These are phyloP conservation scores for Tylochromis polylepis DNA, from an alignment of 2,113 vertebrate genomes.

Conservation along the genomic window DNA sequence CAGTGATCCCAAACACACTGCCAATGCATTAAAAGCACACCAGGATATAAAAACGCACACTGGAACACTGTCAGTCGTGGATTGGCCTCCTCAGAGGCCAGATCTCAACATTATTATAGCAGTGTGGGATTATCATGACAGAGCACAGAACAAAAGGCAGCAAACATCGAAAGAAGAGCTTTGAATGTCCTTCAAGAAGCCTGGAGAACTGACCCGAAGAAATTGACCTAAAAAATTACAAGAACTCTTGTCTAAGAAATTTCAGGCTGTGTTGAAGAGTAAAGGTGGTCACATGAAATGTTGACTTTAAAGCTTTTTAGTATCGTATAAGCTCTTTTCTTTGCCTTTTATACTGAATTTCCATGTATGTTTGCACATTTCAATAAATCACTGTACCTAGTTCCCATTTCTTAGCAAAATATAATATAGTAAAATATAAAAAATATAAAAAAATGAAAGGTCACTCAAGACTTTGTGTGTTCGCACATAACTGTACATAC, in stretches of 20 bases:
- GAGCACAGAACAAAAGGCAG: too few species aligned
- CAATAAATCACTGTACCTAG: background rate
- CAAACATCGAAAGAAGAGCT: too few species aligned
- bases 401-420: background rate
- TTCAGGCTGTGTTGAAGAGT: background rate
- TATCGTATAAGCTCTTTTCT: background rate
- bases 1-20: too few species aligned
- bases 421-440: too few species aligned
- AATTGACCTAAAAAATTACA: background rate
- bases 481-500: background rate
- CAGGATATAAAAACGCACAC: background rate
- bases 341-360: background rate
- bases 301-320: background rate
- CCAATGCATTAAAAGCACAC: too few species aligned
- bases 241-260: rapidly evolving
- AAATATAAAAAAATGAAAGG: background rate
- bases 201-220: background rate
- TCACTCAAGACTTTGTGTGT: background rate
- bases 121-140: too few species aligned
- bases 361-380: background rate
- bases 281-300: background rate
- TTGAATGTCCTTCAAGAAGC: too few species aligned
- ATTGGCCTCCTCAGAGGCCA: background rate
- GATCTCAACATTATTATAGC: rapidly evolving
- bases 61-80: background rate